Base-by-base conservation (phyloP, 1,140 invertebrate genomes). In the Copidosoma floridanum region DNA sequence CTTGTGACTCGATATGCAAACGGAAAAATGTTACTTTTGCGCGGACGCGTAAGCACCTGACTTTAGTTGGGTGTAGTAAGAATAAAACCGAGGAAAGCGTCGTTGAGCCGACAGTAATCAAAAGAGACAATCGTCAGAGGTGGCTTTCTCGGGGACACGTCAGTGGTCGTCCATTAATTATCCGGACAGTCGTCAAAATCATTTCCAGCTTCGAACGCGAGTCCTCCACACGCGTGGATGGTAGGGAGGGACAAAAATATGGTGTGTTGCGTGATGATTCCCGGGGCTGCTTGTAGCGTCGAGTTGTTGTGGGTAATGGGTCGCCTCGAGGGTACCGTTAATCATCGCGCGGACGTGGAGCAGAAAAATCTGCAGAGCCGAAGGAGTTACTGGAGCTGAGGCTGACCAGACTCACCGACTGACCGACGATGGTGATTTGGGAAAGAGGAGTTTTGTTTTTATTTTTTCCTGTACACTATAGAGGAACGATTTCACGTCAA, bases 391-490 rank as follows among this genome's bases (percentile, higher is more conserved):
- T 35, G 14, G 7, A 35, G 32, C 7, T 14, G 32, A 6, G 32
- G 7, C 14, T 14, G 32, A 35, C 7, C 14, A 8, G 32, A 35
- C 7, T 35, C 32, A 35, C 32, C 14, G 20, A 16, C n/a, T 57
- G 67, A 67, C 66, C 71, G 71, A 68, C 72, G 72, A 66, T 71
- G 73, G 70, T 70, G 71, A 73, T 67, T 66, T 60, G 64, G 65
- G 59, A 10, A 10, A 35, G 32, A 12, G 35, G n/a, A n/a, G n/a
- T n/a, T 24, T 52, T n/a, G 27, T 23, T 27, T 52, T 52, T 38
- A 16, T 52, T 24, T 18, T 2, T n/a, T n/a, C n/a, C n/a, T 35
- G 6, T 35, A 35, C 32, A 8, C n/a, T n/a, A n/a, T n/a, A n/a
- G n/a, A n/a, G n/a, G n/a, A n/a, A n/a, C n/a, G n/a, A n/a, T n/a